Evolutionary conservation across 1,140 invertebrate species (phyloP).

Genomic region (Trichoplusia ni): DNA sequence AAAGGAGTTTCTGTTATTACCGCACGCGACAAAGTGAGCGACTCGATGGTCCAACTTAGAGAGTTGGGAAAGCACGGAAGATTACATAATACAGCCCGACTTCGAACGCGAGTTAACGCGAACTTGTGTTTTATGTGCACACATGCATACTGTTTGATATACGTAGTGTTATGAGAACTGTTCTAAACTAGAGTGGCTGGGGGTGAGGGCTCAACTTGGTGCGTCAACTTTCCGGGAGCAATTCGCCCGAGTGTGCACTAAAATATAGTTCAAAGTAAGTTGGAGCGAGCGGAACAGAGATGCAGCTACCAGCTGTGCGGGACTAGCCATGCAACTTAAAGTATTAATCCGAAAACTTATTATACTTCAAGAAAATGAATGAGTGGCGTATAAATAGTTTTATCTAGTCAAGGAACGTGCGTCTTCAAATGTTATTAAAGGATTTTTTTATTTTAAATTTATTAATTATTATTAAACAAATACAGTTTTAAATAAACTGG

Average conservation of each 20-base stretch:
- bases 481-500: no score
- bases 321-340: slow-evolving; percentile 20
- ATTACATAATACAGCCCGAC: slow-evolving; percentile 42
- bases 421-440: no score
- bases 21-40: slow-evolving; percentile 35
- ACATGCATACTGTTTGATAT: slow-evolving; percentile 33
- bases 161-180: slow-evolving; percentile 36
- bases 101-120: slow-evolving; percentile 39
- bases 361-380: slow-evolving; percentile 13
- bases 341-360: slow-evolving; percentile 25
- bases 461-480: no score
- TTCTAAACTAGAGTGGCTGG: slow-evolving; percentile 30
- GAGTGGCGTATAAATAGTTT: neutral
- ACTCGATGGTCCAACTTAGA: slow-evolving; percentile 36
- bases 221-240: slow-evolving; percentile 43
- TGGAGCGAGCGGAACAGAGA: slow-evolving; percentile 33
- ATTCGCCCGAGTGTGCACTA: slow-evolving; percentile 41
- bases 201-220: slow-evolving; percentile 30
- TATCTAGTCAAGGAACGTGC: no score
- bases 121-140: slow-evolving; percentile 43
- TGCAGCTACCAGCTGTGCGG: slow-evolving; percentile 28
- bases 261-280: slow-evolving; percentile 58
- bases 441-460: no score
- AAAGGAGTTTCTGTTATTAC: slow-evolving; percentile 46
- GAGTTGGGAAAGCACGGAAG: slow-evolving; percentile 41